Evolutionary conservation across 2,797 vertebrate species (phyloP), one percentile per base, ranked within the genome.

Genomic region (Onychomys arenicola): DNA sequence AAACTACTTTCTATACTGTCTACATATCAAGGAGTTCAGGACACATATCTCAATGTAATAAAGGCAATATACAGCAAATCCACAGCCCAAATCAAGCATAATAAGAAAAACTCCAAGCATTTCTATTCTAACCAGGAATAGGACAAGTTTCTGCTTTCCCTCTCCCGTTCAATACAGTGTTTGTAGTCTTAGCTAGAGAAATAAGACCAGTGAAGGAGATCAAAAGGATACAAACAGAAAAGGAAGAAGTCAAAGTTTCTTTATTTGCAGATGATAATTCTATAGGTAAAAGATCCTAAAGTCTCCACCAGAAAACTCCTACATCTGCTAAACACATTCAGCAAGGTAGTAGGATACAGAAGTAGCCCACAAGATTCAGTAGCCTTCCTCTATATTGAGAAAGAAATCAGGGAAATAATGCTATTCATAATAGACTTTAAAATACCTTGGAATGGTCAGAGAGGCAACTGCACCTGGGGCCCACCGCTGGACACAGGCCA

Each of bases 1-100:
- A 93, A 27, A 16, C 16, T 93, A 9, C 67, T 95, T 97, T 75
- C 12, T 34, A 75, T 43, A 52, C n/a, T 43, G 52, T 85, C 93
- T 95, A 85, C 46, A 67, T 61, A 88, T 93, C 43, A 73, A 90
- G 63, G 21, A 49, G 49, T 49, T n/a, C 43, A 65, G 37, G 29
- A 5, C 11, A 34, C 61, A 49, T 46, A 84, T 34, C 11, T 34
- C 40, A 65, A 23, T 17, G 21, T 34, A 84, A 84, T 63, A 67
- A 85, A 67, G 43, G 32, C 43, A 67, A n/a, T 49, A 25, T 67
- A 25, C 17, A 43, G 59, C 27, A 84, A 65, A 29, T 14, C 29
- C 3, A 34, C 27, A 85, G 43, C 43, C 63, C 61, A 67, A 49
- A 85, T 85, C 61, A 49, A 85, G 29, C 29, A 67, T 67, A 49